A percentile compares a stretch with the other conserved stretches of the same genome.
phyloP scores from a whole-genome alignment of 2,888 invertebrate genomes.

The Rhamnusium bicolor region DNA sequence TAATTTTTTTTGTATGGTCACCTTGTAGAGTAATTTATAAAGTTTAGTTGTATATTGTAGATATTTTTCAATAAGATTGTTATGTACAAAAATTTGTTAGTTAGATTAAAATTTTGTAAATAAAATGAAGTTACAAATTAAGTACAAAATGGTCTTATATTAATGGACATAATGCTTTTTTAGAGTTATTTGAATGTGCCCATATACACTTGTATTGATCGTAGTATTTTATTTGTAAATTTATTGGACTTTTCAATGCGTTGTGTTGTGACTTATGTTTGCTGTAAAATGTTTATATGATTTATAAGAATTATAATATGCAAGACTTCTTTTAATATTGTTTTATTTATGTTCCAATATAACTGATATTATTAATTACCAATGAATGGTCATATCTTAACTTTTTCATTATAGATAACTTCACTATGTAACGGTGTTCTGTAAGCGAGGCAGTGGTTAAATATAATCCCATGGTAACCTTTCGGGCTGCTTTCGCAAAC shows the following conservation, averaged over 20 bases:
- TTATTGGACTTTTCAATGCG: not conserved
- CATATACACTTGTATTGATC: not conserved
- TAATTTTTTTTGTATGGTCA: not conserved
- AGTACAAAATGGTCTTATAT: slow-evolving; percentile 23
- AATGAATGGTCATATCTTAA: too few species aligned
- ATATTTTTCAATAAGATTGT: slow-evolving; percentile 9
- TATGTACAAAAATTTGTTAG: slow-evolving; percentile 28
- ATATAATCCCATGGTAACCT: too few species aligned
- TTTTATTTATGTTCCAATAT: slow-evolving; percentile 10
- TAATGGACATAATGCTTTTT: not conserved
- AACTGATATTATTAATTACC: too few species aligned
- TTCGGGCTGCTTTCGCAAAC: too few species aligned
- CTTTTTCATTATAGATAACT: too few species aligned
- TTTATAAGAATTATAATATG: slow-evolving; percentile 44
- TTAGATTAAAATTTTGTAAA: not conserved
- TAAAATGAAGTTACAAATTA: slow-evolving; percentile 13
- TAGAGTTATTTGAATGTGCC: not conserved
- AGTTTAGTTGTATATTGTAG: not conserved
- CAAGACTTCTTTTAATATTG: slow-evolving; percentile 24
- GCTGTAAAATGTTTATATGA: slow-evolving; percentile 9
- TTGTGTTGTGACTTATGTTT: not conserved
- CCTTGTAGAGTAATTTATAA: not conserved
- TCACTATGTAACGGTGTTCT: too few species aligned
- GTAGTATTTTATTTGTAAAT: not conserved
- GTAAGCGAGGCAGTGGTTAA: too few species aligned